A percentile compares a stretch with the other conserved stretches of the same genome.
phyloP scores from a whole-genome alignment of 2,797 vertebrate genomes.

The Acanthiza pusilla region DNA sequence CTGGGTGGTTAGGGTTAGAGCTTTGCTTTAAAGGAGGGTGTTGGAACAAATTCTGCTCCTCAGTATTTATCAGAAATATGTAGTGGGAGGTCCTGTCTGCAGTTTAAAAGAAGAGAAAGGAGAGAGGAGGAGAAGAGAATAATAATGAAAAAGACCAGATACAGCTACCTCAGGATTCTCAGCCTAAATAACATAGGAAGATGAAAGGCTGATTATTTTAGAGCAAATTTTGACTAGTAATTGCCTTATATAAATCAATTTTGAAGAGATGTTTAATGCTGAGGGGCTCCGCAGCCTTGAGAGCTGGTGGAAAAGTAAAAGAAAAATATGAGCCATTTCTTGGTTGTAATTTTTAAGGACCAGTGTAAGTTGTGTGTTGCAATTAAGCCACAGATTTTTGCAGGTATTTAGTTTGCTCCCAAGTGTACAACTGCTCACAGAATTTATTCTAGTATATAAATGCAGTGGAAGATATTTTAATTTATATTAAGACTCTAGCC shows the following conservation, averaged over 20 bases:
- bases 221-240: neutral
- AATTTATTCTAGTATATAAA: neutral
- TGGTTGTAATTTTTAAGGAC: neutral
- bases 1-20: neutral
- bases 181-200: neutral
- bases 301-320: neutral
- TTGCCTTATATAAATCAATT: neutral
- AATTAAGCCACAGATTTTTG: neutral
- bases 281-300: neutral
- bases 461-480: neutral
- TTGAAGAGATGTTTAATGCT: neutral
- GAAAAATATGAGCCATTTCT: neutral
- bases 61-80: neutral
- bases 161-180: neutral
- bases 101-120: neutral
- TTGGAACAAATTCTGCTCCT: neutral
- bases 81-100: neutral
- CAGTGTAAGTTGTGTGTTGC: neutral
- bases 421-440: neutral
- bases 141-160: neutral
- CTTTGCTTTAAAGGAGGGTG: neutral
- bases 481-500: neutral
- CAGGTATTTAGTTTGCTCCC: neutral
- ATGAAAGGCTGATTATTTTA: neutral
- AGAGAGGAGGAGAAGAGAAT: neutral